These are phyloP conservation scores for Drosophila repletoides DNA, from an alignment of 1,140 invertebrate species.

Conservation along the genomic window DNA sequence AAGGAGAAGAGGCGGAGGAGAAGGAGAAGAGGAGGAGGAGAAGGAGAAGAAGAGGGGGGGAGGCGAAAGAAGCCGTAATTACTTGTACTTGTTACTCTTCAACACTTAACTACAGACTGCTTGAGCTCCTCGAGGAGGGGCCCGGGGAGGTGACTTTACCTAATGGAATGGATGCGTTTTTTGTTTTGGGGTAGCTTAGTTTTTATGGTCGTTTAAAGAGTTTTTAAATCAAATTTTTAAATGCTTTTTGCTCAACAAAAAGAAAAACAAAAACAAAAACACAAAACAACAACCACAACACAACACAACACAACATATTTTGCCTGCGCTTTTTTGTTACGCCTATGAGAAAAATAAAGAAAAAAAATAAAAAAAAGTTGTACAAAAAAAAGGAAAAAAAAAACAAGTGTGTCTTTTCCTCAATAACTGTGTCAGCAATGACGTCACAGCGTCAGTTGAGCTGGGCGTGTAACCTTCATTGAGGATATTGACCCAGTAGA, in stretches of 20 bases:
- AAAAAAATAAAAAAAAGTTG: conserved; percentile 25
- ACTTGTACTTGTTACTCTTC: conserved; percentile 7
- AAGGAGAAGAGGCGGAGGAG: too few relatives aligned
- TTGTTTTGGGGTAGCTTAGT: conserved; percentile 33
- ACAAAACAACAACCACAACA: conserved; percentile 18
- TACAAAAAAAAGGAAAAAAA: conserved; percentile 25
- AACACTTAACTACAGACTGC: conserved; percentile 55
- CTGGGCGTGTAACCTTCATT: conserved; percentile 50
- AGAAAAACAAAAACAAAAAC: conserved; percentile 4
- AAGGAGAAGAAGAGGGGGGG: too few relatives aligned
- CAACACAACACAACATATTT: conserved; percentile 31
- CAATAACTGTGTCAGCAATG: conserved; percentile 66
- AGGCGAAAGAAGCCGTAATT: conserved; percentile 18
- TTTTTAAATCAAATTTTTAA: conserved; percentile 72
- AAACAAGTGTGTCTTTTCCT: not conserved
- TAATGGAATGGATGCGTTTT: conserved; percentile 8
- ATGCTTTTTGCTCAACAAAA: conserved; percentile 44
- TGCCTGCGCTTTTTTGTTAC: conserved; percentile 67
- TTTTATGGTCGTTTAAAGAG: conserved; percentile 26
- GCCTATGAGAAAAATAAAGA: conserved; percentile 47
- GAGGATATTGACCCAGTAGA: conserved; percentile 72
- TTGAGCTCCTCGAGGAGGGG: conserved; percentile 3
- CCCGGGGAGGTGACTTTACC: not conserved
- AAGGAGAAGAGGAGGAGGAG: too few relatives aligned
- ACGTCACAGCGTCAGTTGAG: conserved; percentile 54